Base-by-base conservation (phyloP, 2,888 invertebrate genomes). In the Odontothrips loti region DNA sequence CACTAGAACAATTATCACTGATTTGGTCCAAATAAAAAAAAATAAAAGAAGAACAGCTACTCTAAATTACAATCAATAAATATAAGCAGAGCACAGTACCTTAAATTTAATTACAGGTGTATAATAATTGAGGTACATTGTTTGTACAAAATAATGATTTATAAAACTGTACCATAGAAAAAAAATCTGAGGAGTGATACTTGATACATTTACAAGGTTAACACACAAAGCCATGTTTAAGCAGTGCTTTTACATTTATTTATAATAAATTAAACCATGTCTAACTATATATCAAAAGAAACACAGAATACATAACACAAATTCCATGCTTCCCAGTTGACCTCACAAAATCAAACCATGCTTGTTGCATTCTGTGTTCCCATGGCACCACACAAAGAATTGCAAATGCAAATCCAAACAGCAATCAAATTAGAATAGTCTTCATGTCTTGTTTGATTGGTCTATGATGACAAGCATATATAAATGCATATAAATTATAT, bases 21-120 rank as follows among this genome's bases (percentile, higher is more conserved):
- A 75, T 75, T 75, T 75, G 68, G 68, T 75, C 68, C 68, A 75
- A 75, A 75, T 75, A 75, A 75, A 75, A 75, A 75, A 27, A 75
- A 75, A 75, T 4, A 75, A 75, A 75, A 10, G 9, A 75, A 23
- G 23, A 75, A 75, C n/a, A 27, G 6, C 23, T 75, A 75, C 12
- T 23, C 12, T 75, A 17, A 58, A 58, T 58, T 58, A 58, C 27
- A 75, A 75, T 75, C 23, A 75, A 75, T 75, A 75, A 75, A 75
- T 75, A 75, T 75, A 75, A 27, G 27, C 27, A 75, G 58, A 75
- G 68, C 68, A 75, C 27, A 10, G 68, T 75, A 75, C 23, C 12
- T 75, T 75, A 75, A 9, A 75, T 17, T 75, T 23, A 75, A 75
- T 58, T 75, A 75, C 27, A 75, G 12, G 10, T 75, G 68, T 75